Evolutionary conservation across 2,113 vertebrate genomes (phyloP).

Genomic region (Anguilla rostrata): DNA sequence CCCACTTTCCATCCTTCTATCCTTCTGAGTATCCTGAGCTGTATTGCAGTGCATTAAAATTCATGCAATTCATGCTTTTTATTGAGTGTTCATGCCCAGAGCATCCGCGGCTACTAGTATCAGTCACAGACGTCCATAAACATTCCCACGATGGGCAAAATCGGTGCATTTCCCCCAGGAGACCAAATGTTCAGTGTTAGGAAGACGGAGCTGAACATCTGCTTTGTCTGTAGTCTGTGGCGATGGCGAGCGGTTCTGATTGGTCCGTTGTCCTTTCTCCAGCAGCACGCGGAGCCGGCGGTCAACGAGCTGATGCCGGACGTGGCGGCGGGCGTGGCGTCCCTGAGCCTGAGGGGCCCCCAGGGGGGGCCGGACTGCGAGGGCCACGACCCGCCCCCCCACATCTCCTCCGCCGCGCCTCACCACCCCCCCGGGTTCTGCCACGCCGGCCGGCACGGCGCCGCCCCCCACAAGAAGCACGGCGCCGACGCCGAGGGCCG

Average conservation of each 20-base stretch:
- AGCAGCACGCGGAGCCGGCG: conserved; percentile 83
- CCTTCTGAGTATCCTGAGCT: too few species aligned
- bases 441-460: conserved; percentile 71
- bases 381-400: conserved; percentile 68
- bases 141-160: too few species aligned
- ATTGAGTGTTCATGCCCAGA: too few species aligned
- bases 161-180: too few species aligned
- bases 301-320: conserved; percentile 97
- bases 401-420: conserved; percentile 70
- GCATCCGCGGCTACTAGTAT: too few species aligned
- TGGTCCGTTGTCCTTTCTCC: conserved; percentile 14
- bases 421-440: conserved; percentile 57
- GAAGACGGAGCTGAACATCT: not conserved
- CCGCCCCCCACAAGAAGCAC: conserved; percentile 85
- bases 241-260: not conserved
- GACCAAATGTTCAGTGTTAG: too few species aligned
- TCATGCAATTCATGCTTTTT: too few species aligned
- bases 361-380: conserved; percentile 85
- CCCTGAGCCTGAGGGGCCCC: conserved; percentile 88
- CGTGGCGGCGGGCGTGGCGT: conserved; percentile 92
- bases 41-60: too few species aligned
- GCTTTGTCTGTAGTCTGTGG: not conserved
- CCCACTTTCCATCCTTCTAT: too few species aligned
- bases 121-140: too few species aligned
- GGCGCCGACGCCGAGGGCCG: conserved; percentile 79